Conservation (phyloP, 2,113 vertebrate species). For the Gymnobelideus leadbeateri region DNA sequence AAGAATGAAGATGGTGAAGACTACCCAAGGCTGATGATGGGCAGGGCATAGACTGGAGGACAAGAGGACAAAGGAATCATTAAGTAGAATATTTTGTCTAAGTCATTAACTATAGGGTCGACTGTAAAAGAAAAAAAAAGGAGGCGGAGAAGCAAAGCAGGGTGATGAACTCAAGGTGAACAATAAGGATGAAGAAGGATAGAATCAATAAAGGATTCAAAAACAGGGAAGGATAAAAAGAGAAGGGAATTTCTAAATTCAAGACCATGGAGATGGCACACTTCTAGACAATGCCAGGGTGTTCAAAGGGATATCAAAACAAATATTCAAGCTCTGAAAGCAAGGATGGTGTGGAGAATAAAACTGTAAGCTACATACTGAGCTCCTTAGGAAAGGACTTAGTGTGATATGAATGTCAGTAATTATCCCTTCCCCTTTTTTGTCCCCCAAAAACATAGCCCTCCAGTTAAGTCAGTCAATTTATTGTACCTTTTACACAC, state of each 20-base stretch:
- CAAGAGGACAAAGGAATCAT: not conserved
- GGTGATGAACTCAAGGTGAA: not conserved
- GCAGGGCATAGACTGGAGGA: not conserved
- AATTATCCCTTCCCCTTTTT: not conserved
- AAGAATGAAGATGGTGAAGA: not conserved
- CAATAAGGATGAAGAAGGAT: not conserved
- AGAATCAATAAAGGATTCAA: not conserved
- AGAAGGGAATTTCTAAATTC: not conserved
- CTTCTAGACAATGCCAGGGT: not conserved
- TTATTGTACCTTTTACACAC: not conserved
- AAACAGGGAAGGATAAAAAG: not conserved
- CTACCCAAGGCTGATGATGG: not conserved
- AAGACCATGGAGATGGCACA: not conserved
- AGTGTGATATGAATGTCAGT: not conserved
- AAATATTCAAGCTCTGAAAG: not conserved
- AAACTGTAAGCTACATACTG: not conserved
- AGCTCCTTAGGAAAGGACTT: not conserved
- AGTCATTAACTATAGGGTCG: too few species aligned
- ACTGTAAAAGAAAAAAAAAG: not conserved
- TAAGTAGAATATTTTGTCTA: not conserved
- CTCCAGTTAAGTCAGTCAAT: not conserved
- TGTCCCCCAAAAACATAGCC: not conserved
- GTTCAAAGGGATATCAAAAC: not conserved
- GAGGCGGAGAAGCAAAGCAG: not conserved
- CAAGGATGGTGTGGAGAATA: not conserved